These are phyloP conservation scores for Apotomis turbidana DNA, from an alignment of 2,888 invertebrate species.

Conservation along the genomic window DNA sequence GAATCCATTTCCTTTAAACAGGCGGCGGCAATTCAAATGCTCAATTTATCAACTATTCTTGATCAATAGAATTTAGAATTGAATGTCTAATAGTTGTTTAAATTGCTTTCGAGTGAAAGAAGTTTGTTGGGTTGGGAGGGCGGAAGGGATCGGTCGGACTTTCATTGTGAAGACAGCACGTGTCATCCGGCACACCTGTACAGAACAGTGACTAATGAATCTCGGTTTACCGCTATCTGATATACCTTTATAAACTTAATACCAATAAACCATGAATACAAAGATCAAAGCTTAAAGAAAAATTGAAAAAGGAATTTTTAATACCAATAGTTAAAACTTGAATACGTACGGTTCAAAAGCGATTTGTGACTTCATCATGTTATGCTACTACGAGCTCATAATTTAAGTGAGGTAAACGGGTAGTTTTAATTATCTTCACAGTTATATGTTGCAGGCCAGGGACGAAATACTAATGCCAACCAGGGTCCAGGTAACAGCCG, in stretches of 20 bases:
- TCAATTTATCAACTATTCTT: slow-evolving; percentile 63
- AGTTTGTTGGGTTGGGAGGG: slow-evolving; percentile 49
- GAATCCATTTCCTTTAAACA: slow-evolving; percentile 55
- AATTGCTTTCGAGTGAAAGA: slow-evolving; percentile 42
- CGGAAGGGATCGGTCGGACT: slow-evolving; percentile 64
- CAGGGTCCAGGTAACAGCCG: slow-evolving; percentile 32
- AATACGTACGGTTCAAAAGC: neutral
- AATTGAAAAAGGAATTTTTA: too few species aligned
- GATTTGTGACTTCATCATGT: slow-evolving; percentile 10
- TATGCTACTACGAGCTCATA: neutral
- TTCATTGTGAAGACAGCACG: slow-evolving; percentile 57
- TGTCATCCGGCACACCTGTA: slow-evolving; percentile 70
- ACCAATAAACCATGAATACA: too few species aligned
- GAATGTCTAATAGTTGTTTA: slow-evolving; percentile 41
- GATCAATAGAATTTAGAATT: slow-evolving; percentile 40
- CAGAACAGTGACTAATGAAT: slow-evolving; percentile 50
- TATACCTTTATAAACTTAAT: slow-evolving; percentile 26
- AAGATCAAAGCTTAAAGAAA: too few species aligned
- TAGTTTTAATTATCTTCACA: slow-evolving; percentile 28
- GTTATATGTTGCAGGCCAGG: neutral
- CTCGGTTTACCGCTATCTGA: slow-evolving; percentile 51
- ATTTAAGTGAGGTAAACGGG: neutral
- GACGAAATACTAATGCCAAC: slow-evolving; percentile 28
- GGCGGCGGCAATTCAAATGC: slow-evolving; percentile 59
- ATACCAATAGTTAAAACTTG: neutral